Conservation (phyloP, 2,888 invertebrate genomes). For the Ophion costatus region DNA sequence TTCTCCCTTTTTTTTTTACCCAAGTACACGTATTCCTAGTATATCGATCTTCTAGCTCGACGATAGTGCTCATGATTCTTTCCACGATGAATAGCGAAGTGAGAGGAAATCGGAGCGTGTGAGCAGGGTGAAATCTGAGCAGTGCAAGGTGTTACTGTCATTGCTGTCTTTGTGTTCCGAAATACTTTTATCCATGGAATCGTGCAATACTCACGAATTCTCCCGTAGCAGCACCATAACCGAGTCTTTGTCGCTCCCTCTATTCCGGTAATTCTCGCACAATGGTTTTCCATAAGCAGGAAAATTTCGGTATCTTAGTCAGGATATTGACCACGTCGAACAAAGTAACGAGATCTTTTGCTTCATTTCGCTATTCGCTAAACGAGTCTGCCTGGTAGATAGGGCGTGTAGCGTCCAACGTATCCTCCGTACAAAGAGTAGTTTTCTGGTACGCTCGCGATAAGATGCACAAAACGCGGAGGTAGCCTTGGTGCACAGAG, state of each 20-base stretch:
- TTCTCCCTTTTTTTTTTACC: constrained; percentile 11
- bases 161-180: constrained; percentile 6
- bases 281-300: not conserved
- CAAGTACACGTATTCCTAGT: constrained; percentile 12
- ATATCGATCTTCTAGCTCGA: not conserved
- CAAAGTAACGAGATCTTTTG: constrained; percentile 31
- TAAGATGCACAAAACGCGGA: constrained; percentile 47
- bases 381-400: constrained; percentile 11
- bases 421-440: constrained; percentile 30
- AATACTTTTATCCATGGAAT: constrained; percentile 31
- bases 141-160: constrained; percentile 1
- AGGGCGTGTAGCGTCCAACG: constrained; percentile 5
- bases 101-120: not conserved
- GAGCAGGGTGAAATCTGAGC: not conserved
- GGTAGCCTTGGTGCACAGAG: constrained; percentile 30
- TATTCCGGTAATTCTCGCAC: not conserved
- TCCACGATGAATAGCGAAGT: not conserved
- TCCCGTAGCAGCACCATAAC: not conserved
- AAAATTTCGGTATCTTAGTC: constrained; percentile 43
- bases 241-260: constrained; percentile 5
- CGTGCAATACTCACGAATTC: constrained; percentile 27
- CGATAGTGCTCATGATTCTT: constrained; percentile 9
- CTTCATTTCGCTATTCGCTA: constrained; percentile 25
- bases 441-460: constrained; percentile 50
- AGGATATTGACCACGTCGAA: constrained; percentile 54